These are phyloP conservation scores for Acomys russatus DNA, from an alignment of 2,797 vertebrate species.

Conservation along the genomic window DNA sequence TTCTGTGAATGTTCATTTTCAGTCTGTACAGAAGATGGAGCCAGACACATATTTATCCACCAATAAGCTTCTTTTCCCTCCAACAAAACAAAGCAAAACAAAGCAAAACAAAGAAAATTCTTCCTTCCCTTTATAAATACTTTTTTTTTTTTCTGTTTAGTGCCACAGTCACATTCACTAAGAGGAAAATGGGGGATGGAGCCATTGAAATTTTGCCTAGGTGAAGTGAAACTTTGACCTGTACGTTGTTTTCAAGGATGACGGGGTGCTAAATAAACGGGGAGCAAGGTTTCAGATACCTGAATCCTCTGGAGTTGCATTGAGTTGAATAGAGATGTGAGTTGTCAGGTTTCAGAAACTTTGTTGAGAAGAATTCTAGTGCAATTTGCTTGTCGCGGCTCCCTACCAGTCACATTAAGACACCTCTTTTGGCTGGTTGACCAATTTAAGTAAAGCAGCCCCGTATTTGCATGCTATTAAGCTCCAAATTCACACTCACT, in stretches of 20 bases:
- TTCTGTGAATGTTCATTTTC: constrained; percentile 81
- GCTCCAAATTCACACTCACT: neutral
- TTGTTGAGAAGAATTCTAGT: neutral
- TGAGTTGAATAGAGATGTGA: neutral
- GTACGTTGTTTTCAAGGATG: constrained; percentile 18
- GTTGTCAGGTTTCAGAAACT: neutral
- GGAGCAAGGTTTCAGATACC: neutral
- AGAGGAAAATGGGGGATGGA: neutral
- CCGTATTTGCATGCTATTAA: neutral
- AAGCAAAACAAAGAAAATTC: constrained; percentile 43
- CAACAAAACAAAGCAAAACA: constrained; percentile 55
- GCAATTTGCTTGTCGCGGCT: neutral
- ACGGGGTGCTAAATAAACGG: neutral
- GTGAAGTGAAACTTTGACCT: neutral
- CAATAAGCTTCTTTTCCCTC: neutral
- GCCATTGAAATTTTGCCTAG: constrained; percentile 13
- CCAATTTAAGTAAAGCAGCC: neutral
- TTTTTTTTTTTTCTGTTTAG: neutral
- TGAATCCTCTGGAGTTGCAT: neutral
- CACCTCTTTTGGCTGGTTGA: neutral
- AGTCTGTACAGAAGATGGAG: constrained; percentile 89
- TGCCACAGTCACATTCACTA: neutral
- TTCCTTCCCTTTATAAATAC: neutral
- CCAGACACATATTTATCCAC: constrained; percentile 88
- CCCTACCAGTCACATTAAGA: neutral